Percentiles rank a stretch among this genome's conserved stretches.
Evolutionary conservation across 2,113 vertebrate species (phyloP).

Genomic region (Poicephalus meyeri): DNA sequence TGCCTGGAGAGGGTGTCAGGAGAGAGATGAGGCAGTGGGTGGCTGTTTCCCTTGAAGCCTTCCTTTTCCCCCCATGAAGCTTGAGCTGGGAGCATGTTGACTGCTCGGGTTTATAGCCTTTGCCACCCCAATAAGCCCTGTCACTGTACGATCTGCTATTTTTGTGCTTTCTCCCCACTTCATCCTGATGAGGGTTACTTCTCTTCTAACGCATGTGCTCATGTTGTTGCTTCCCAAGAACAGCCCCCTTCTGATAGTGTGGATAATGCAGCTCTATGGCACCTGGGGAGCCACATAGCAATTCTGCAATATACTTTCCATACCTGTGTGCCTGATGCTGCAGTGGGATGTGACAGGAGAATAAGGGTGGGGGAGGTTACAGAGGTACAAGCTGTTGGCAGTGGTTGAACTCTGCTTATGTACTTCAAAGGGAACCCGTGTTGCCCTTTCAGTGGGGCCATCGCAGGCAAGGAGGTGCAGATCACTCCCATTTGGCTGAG

Average conservation of each 20-base stretch:
- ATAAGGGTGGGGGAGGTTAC: neutral
- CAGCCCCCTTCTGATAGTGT: accelerated
- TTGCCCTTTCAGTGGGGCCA: neutral
- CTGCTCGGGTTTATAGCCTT: neutral
- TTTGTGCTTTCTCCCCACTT: neutral
- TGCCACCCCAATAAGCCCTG: neutral
- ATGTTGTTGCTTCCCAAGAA: neutral
- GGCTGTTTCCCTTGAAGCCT: neutral
- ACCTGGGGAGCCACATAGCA: neutral
- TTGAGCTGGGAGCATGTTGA: neutral
- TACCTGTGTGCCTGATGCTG: neutral
- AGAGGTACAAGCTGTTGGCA: neutral
- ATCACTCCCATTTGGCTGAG: neutral
- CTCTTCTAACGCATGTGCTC: neutral
- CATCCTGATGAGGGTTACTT: neutral
- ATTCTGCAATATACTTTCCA: neutral
- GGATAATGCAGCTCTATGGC: neutral
- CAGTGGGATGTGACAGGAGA: neutral
- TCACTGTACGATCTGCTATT: neutral
- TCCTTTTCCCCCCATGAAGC: neutral
- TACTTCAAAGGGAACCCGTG: neutral
- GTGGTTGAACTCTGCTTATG: neutral
- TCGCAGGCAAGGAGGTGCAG: neutral
- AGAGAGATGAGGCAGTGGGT: neutral
- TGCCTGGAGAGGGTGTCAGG: neutral